Evolutionary conservation across 2,888 invertebrate species (phyloP).

Genomic region (Amiota communis): DNA sequence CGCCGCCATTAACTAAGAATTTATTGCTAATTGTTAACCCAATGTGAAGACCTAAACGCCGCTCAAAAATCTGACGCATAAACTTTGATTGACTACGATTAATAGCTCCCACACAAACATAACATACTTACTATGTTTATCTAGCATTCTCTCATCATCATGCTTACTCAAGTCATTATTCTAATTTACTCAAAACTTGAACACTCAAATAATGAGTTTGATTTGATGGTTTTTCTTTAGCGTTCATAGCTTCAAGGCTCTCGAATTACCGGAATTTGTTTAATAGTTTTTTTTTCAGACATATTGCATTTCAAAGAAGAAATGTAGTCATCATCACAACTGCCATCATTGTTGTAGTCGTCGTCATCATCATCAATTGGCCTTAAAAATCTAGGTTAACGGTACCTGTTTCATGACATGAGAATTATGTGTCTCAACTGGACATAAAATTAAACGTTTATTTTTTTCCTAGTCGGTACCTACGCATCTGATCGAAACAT

Average conservation of each 20-base stretch:
- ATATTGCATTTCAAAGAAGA: constrained; percentile 8
- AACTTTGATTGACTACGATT: constrained; percentile 20
- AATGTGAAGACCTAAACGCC: constrained; percentile 49
- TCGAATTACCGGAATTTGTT: constrained; percentile 47
- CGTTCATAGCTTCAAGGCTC: constrained; percentile 42
- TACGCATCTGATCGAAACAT: constrained; percentile 40
- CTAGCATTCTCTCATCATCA: not conserved
- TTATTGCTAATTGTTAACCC: constrained; percentile 63
- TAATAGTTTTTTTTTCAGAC: not conserved
- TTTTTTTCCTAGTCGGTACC: constrained; percentile 37
- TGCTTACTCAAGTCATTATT: constrained; percentile 18
- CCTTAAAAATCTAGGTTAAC: constrained; percentile 45
- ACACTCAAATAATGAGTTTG: not conserved
- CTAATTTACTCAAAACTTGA: constrained; percentile 8
- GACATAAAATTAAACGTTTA: constrained; percentile 44
- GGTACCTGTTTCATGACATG: constrained; percentile 44
- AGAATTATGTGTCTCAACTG: constrained; percentile 47
- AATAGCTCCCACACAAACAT: constrained; percentile 48
- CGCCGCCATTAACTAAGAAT: constrained; percentile 34
- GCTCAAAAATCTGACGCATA: constrained; percentile 46
- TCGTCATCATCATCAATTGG: constrained; percentile 43
- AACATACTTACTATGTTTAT: constrained; percentile 1
- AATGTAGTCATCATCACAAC: not conserved
- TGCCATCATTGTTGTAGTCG: not conserved
- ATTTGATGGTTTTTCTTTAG: constrained; percentile 47